Evolutionary conservation across 2,797 vertebrate genomes (phyloP), one percentile per base, ranked within the genome.

Genomic region (Rhinatrema bivittatum): DNA sequence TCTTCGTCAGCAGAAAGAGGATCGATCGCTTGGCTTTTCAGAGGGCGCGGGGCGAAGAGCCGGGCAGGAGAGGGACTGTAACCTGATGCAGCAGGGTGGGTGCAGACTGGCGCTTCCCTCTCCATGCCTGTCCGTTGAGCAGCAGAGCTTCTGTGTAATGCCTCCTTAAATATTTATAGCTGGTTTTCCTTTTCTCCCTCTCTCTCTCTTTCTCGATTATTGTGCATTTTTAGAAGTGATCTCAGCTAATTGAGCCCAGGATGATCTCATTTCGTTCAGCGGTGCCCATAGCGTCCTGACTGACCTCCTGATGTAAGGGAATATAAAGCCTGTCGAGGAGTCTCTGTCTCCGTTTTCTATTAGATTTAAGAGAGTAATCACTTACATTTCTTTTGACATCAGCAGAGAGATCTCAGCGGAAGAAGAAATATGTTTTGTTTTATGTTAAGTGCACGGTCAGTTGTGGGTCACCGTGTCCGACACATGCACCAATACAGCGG

Each of bases 201-300:
- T 2, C 10, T 10, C 5, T 5, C 10, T 57, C 29, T 32, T 26
- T 31, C 29, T 60, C 30, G 12, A 44, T n/a, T 41, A 48, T 27
- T 44, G 40, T 49, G 37, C 46, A 56, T 45, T 50, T 33, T 22
- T 16, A 51, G 18, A 24, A 46, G 5, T 3, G 1, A 7, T 50
- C 42, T 45, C 10, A 12, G 4, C 22, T 48, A 68, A 60, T 60
- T 36, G 30, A 53, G 28, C 66, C 56, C 53, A n/a, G 24, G 54
- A 53, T 82, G 60, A 79, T 72, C 54, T 70, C 44, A 67, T 78
- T 76, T 51, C 57, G 75, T 47, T 78, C 64, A 68, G 70, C 72
- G 70, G 47, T 45, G 57, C 47, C 54, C 56, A 53, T 72, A 61
- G 68, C 35, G 57, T 62, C 62, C 62, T 57, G 76, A 63, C 62